Percentiles rank a stretch among this genome's conserved stretches.
phyloP scores from a whole-genome alignment of 2,888 invertebrate species.

The Spicauda simplicius region DNA sequence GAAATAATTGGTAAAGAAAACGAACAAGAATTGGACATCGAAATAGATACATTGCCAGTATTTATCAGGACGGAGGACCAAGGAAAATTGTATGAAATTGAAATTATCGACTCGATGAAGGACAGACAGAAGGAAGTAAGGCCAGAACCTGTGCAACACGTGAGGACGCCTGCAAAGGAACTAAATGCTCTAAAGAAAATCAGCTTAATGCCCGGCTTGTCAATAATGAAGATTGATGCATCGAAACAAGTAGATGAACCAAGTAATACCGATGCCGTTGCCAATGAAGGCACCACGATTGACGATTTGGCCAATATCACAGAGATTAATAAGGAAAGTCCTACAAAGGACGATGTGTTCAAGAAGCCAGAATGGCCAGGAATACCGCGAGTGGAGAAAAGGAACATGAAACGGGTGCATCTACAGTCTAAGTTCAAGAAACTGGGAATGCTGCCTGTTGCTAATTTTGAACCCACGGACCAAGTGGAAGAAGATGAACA shows the following conservation, averaged over 20 bases:
- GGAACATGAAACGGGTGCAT: slow-evolving; percentile 49
- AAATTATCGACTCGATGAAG: slow-evolving; percentile 44
- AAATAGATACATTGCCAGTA: slow-evolving; percentile 46
- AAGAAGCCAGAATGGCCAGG: background rate
- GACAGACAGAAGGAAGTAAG: too few species aligned
- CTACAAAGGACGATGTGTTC: too few species aligned
- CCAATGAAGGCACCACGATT: too few species aligned
- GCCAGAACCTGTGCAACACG: background rate
- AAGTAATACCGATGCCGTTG: background rate
- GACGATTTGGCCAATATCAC: background rate
- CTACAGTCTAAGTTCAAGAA: slow-evolving; percentile 58
- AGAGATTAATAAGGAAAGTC: background rate
- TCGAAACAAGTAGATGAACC: background rate
- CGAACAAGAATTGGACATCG: slow-evolving; percentile 38
- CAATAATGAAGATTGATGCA: slow-evolving; percentile 7
- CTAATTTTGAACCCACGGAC: slow-evolving; percentile 51
- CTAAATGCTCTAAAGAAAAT: slow-evolving; percentile 6
- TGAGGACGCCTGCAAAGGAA: background rate
- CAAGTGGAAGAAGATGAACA: background rate
- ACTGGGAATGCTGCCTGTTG: slow-evolving; percentile 57
- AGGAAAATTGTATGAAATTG: slow-evolving; percentile 48
- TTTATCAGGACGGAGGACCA: slow-evolving; percentile 43
- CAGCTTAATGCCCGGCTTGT: slow-evolving; percentile 14
- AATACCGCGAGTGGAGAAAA: slow-evolving; percentile 42
- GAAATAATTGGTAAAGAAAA: slow-evolving; percentile 4